Conservation (phyloP, 1,140 invertebrate genomes). For the Brachionus koreanus region DNA sequence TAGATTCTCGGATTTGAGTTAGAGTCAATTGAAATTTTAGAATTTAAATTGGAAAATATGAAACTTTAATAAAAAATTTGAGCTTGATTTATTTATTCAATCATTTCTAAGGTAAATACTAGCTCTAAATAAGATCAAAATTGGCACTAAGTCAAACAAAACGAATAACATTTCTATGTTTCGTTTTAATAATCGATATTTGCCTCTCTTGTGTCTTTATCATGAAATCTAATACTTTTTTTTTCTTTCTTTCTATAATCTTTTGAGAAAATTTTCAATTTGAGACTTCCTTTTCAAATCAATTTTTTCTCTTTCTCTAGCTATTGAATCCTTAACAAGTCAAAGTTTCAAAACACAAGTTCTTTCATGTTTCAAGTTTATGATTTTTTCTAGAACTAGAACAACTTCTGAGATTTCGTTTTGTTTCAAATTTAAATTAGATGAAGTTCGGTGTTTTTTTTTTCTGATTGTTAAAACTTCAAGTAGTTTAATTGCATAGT, state of each 20-base stretch:
- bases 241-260: background rate
- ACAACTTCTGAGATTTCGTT: background rate
- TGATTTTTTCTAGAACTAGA: background rate
- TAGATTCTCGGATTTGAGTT: background rate
- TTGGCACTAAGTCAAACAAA: background rate
- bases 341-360: background rate
- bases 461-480: background rate
- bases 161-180: background rate
- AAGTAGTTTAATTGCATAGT: slow-evolving; percentile 37
- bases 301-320: background rate
- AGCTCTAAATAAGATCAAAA: background rate
- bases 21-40: slow-evolving; percentile 2
- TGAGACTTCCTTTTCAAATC: background rate
- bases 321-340: background rate
- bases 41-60: background rate
- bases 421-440: background rate
- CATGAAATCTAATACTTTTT: slow-evolving; percentile 19
- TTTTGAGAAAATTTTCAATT: background rate
- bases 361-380: background rate
- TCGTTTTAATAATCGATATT: background rate
- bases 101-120: background rate
- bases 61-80: background rate
- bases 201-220: background rate
- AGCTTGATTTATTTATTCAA: background rate
- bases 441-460: background rate